These are phyloP conservation scores for Drosophila kohkoa DNA, from an alignment of 1,140 invertebrate species.

Conservation along the genomic window DNA sequence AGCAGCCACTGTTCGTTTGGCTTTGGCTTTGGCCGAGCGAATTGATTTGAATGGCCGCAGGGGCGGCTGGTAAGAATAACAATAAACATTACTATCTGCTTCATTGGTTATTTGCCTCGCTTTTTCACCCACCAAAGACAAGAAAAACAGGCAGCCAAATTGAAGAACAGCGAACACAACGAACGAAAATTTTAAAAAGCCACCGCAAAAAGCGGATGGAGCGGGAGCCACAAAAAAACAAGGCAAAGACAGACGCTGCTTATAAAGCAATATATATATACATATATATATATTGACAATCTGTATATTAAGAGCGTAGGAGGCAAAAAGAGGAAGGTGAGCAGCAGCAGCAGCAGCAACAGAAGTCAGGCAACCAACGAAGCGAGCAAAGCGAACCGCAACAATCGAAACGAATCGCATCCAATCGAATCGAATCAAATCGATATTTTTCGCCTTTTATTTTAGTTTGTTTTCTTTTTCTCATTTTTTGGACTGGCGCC, in stretches of 20 bases:
- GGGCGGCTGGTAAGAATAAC: slow-evolving; percentile 62
- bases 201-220: slow-evolving; percentile 18
- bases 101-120: slow-evolving; percentile 75
- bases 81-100: slow-evolving; percentile 84
- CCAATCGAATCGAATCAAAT: slow-evolving; percentile 55
- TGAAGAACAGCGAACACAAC: slow-evolving; percentile 40
- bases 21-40: slow-evolving; percentile 32
- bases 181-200: slow-evolving; percentile 48
- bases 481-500: slow-evolving; percentile 11
- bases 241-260: slow-evolving; percentile 65
- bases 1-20: too few relatives aligned
- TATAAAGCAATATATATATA: slow-evolving; percentile 73
- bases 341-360: slow-evolving; percentile 35
- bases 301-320: neutral
- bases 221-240: neutral
- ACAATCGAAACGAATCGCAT: slow-evolving; percentile 24
- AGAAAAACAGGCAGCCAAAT: slow-evolving; percentile 72
- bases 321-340: neutral
- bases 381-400: slow-evolving; percentile 22
- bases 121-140: slow-evolving; percentile 56
- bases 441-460: slow-evolving; percentile 67
- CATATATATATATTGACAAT: neutral
- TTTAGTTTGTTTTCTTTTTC: neutral
- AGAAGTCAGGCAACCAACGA: slow-evolving; percentile 31
- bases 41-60: slow-evolving; percentile 77